Evolutionary conservation across 64 coral and sea anemone species (phyloP), one percentile per base, ranked within the genome.

Genomic region (Montipora cactus): DNA sequence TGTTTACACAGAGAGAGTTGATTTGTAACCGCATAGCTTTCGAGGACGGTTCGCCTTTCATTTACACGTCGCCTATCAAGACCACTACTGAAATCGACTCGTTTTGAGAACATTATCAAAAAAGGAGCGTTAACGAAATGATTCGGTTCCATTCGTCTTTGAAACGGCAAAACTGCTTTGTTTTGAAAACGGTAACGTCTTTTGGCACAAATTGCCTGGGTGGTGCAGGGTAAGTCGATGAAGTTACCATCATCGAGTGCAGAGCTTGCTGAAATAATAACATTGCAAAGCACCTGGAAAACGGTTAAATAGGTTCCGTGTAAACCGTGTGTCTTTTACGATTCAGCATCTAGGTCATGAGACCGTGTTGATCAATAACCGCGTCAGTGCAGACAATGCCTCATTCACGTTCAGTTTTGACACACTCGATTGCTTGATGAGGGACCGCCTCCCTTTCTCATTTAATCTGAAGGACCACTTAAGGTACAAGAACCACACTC

Each of bases 141-240:
- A 51, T 78, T 89, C 25, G 87, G 49, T 89, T 51, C 87, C 73
- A 25, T 89, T 78, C 53, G 75, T 78, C 51, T 10, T 78, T 77
- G 75, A 76, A 89, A 78, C 87, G 47, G 6, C 53, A 8, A 64
- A 64, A 64, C 59, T 64, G 59, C 59, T 64, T 88, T 70, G 47
- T 53, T 88, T 88, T 88, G 46, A 76, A 88, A 88, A 88, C 55
- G 18, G 70, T 47, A 76, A 88, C 71, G 87, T 37, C 59, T 64
- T 75, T 88, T 88, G 28, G 25, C n/a, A 45, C 20, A 76, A 74
- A 74, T 74, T 74, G 70, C 15, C 70, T 74, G 70, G 70, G 8
- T 14, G 70, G 70, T 8, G 70, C 19, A 74, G 70, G 20, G 70
- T 18, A 74, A 74, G 25, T 21, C 16, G 70, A 23, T 74, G 70